Conservation (phyloP, 2,797 vertebrate species). For the Lophius americanus region DNA sequence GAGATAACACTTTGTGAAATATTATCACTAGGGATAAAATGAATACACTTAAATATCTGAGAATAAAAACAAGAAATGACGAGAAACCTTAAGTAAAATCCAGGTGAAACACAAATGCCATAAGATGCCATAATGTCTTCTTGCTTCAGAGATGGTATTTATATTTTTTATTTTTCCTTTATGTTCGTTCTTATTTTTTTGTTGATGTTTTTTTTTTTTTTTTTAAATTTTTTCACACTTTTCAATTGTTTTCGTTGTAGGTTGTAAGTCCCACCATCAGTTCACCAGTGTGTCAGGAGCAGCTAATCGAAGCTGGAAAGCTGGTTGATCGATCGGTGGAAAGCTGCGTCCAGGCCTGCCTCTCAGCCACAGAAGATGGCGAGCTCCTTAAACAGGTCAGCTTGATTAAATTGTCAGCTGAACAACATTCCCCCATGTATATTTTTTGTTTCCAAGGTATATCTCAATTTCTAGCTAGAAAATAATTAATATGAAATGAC, state of each 20-base stretch:
- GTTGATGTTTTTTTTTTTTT: not conserved
- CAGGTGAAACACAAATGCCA: too few species aligned
- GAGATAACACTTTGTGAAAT: too few species aligned
- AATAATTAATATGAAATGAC: not conserved
- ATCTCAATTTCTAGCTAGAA: not conserved
- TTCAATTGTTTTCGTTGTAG: slow-evolving; percentile 66
- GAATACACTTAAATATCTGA: too few species aligned
- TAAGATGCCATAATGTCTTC: too few species aligned
- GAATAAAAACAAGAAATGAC: too few species aligned
- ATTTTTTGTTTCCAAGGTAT: not conserved
- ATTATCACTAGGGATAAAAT: too few species aligned
- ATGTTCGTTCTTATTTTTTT: not conserved
- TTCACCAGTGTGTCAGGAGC: slow-evolving; percentile 96
- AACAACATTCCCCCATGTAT: not conserved
- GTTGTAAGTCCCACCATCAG: slow-evolving; percentile 98
- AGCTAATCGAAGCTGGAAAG: slow-evolving; percentile 94
- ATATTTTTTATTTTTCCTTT: not conserved
- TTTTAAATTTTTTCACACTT: not conserved
- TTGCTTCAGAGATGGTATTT: not conserved
- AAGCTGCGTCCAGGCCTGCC: slow-evolving; percentile 93
- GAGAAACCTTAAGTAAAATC: too few species aligned
- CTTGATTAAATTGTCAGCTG: not conserved
- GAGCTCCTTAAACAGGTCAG: slow-evolving; percentile 95
- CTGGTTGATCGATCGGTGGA: slow-evolving; percentile 97
- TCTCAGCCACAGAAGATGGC: slow-evolving; percentile 89